These are phyloP conservation scores for Agrochola circellaris DNA, from an alignment of 2,888 invertebrate genomes.

Conservation along the genomic window DNA sequence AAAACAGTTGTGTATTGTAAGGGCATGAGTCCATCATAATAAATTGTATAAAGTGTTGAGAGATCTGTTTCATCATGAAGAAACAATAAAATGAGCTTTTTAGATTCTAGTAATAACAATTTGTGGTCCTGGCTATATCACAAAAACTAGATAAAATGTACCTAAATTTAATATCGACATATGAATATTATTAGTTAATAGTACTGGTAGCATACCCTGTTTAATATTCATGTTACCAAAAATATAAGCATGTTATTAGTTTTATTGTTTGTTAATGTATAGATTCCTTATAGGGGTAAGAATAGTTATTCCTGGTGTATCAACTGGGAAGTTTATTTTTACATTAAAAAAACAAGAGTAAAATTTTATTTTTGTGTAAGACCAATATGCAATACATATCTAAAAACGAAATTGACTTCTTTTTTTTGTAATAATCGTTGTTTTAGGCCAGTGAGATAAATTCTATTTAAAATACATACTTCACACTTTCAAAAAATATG, in stretches of 20 bases:
- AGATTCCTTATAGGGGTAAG: conserved; percentile 85
- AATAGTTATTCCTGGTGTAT: conserved; percentile 86
- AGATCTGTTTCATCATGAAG: conserved; percentile 61
- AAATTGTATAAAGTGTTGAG: conserved; percentile 43
- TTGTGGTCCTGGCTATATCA: conserved; percentile 60
- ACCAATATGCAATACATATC: conserved; percentile 90
- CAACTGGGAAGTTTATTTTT: conserved; percentile 89
- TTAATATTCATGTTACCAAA: conserved; percentile 88
- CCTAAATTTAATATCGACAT: conserved; percentile 62
- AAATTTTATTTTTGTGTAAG: conserved; percentile 89
- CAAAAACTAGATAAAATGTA: conserved; percentile 63
- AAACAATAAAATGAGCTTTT: conserved; percentile 75
- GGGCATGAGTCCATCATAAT: conserved; percentile 36
- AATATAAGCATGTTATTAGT: conserved; percentile 84
- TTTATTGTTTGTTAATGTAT: conserved; percentile 86
- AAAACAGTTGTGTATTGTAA: conserved; percentile 42
- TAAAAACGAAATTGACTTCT: conserved; percentile 68
- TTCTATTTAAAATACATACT: neutral
- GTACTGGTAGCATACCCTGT: conserved; percentile 77
- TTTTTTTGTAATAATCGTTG: conserved; percentile 36
- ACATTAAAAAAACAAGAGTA: conserved; percentile 86
- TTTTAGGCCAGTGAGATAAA: neutral
- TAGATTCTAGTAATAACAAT: conserved; percentile 66
- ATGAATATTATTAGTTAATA: conserved; percentile 65
- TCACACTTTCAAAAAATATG: neutral